Evolutionary conservation across 2,888 invertebrate species (phyloP).

Genomic region (Agrotis exclamationis): DNA sequence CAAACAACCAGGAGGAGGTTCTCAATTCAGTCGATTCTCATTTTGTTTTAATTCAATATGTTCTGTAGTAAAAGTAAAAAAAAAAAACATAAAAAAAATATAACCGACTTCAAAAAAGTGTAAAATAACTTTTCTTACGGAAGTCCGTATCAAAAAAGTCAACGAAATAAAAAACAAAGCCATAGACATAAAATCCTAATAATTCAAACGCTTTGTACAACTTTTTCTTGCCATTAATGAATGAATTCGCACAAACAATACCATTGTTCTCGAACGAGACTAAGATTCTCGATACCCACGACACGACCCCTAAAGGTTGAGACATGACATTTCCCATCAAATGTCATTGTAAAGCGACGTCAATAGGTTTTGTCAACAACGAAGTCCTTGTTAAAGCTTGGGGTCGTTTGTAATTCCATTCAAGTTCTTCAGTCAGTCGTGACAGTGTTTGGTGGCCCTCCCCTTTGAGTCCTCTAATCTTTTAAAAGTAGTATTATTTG

Average conservation of each 20-base stretch:
- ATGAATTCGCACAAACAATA: slow-evolving; percentile 51
- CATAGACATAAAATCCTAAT: no score
- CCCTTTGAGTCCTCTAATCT: neutral
- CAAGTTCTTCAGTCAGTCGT: slow-evolving; percentile 6
- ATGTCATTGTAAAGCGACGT: slow-evolving; percentile 62
- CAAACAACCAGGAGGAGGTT: neutral
- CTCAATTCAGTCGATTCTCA: no score
- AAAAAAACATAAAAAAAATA: no score
- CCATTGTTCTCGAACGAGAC: slow-evolving; percentile 68
- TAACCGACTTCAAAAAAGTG: no score
- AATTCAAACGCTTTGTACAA: slow-evolving; percentile 32
- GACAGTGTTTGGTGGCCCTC: slow-evolving; percentile 12
- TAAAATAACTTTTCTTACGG: no score
- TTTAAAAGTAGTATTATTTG: no score
- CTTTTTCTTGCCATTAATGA: slow-evolving; percentile 36
- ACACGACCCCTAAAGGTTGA: slow-evolving; percentile 67
- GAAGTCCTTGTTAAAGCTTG: slow-evolving; percentile 10
- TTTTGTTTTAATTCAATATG: no score
- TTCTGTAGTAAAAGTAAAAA: no score
- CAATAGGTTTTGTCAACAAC: slow-evolving; percentile 46
- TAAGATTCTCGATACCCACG: slow-evolving; percentile 63
- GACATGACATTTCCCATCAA: slow-evolving; percentile 68
- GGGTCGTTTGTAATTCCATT: slow-evolving; percentile 11
- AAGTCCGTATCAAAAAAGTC: no score
- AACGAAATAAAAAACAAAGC: no score